Evolutionary conservation across 2,113 vertebrate species (phyloP), one percentile per base, ranked within the genome.

Genomic region (Agapornis roseicollis): DNA sequence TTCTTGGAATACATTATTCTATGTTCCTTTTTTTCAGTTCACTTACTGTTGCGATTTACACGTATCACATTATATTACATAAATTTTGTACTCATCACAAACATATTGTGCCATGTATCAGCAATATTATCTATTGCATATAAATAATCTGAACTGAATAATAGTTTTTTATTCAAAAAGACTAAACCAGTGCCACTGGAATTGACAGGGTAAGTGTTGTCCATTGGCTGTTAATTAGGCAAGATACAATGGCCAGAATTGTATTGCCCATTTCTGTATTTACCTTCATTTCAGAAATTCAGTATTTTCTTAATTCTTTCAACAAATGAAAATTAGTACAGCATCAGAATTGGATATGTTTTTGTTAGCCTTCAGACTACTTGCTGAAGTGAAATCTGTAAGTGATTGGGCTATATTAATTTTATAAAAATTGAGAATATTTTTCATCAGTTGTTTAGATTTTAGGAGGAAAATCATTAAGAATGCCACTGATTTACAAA

Each of bases 221-320:
- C 28, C 81, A 23, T 35, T 65, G 47, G 5, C 42, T 55, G 47
- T 87, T 53, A 95, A 58, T 85, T 82, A 93, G 29, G 39, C 25
- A 80, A 86, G 35, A 9, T 33, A 31, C 25, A 80, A 88, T 14
- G 31, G 33, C 14, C 28, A 85, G 41, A 84, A 58, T 71, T 64
- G 80, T 25, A 31, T 78, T 58, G 31, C 39, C 81, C 0, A 74
- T 71, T 88, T 84, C 10, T 85, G 19, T 81, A 39, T 92, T 53
- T 88, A 86, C 25, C 77, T 93, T 27, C 39, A 41, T n/a, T 90
- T 65, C 23, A 80, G 27, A 12, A 65, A 39, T 80, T 65, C n/a
- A 23, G 18, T 53, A 52, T 80, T 86, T 79, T 73, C 46, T 71
- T 39, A 69, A 47, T 77, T 88, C 17, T 85, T 94, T 94, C 55